A percentile compares a stretch with the other conserved stretches of the same genome.
Evolutionary conservation across 2,113 vertebrate genomes (phyloP).

Genomic region (Capreolus pygargus): DNA sequence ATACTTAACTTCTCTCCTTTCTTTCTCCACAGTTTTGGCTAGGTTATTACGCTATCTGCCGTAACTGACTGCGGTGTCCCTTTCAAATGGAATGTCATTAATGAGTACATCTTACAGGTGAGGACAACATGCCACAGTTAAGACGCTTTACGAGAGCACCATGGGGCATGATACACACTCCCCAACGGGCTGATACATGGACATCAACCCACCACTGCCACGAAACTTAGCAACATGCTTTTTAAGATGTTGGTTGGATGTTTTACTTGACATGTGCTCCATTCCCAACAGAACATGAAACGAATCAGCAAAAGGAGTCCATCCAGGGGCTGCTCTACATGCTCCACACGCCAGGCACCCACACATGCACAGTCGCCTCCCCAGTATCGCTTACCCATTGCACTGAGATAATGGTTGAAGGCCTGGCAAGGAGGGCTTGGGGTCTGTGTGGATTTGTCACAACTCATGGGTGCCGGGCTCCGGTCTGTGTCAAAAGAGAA

Average conservation of each 20-base stretch:
- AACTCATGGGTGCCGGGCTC: slow-evolving; percentile 87
- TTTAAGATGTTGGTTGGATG: not conserved
- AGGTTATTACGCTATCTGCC: not conserved
- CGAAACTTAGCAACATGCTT: not conserved
- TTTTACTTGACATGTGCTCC: not conserved
- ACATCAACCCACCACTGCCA: not conserved
- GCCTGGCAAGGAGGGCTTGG: slow-evolving; percentile 90
- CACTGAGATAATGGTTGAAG: slow-evolving; percentile 85
- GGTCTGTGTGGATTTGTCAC: slow-evolving; percentile 92
- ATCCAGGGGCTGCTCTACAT: not conserved
- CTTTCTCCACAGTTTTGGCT: not conserved
- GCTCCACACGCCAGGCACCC: not conserved
- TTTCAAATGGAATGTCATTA: not conserved
- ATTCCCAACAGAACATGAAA: not conserved
- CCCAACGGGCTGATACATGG: not conserved
- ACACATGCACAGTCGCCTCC: not conserved
- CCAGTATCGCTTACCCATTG: slow-evolving; percentile 82
- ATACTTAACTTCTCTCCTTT: not conserved
- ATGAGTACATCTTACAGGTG: not conserved
- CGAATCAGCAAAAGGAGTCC: not conserved
- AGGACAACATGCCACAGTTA: not conserved
- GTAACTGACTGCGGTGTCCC: not conserved
- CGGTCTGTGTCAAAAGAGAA: slow-evolving; percentile 92
- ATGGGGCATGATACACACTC: not conserved
- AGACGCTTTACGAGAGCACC: not conserved